Conservation (phyloP, 2,888 invertebrate species). For the Rhagonycha lutea region DNA sequence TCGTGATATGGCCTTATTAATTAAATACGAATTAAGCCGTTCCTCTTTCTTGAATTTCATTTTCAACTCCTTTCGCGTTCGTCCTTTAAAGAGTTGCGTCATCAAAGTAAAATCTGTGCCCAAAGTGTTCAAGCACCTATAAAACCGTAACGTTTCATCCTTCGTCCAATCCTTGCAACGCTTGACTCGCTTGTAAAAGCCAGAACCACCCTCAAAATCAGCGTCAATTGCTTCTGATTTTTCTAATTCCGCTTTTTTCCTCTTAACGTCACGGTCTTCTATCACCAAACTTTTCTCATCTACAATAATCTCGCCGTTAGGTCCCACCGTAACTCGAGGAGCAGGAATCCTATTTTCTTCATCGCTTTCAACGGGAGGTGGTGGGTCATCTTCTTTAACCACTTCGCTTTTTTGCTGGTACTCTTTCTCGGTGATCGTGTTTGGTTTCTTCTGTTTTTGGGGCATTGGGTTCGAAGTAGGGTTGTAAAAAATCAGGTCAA, state of each 20-base stretch:
- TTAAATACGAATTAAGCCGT: conserved; percentile 68
- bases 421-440: neutral
- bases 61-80: conserved; percentile 83
- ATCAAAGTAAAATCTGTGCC: conserved; percentile 94
- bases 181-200: conserved; percentile 68
- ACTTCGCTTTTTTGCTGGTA: neutral
- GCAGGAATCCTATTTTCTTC: conserved; percentile 60
- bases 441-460: conserved; percentile 8
- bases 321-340: conserved; percentile 84
- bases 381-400: neutral
- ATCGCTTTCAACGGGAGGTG: conserved; percentile 12
- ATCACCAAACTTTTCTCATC: conserved; percentile 85
- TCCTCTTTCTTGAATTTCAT: conserved; percentile 94
- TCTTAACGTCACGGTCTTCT: conserved; percentile 70
- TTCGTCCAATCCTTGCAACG: conserved; percentile 76
- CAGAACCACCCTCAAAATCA: conserved; percentile 60
- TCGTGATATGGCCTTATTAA: conserved; percentile 76
- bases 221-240: conserved; percentile 69
- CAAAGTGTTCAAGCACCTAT: conserved; percentile 83
- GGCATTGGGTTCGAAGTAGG: conserved; percentile 76
- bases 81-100: conserved; percentile 76
- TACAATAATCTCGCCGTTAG: conserved; percentile 81
- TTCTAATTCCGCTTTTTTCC: conserved; percentile 65
- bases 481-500: conserved; percentile 91
- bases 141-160: conserved; percentile 87